Percentiles rank a stretch among this genome's conserved stretches.
phyloP scores from a whole-genome alignment of 1,140 invertebrate genomes.

The Halictus rubicundus region DNA sequence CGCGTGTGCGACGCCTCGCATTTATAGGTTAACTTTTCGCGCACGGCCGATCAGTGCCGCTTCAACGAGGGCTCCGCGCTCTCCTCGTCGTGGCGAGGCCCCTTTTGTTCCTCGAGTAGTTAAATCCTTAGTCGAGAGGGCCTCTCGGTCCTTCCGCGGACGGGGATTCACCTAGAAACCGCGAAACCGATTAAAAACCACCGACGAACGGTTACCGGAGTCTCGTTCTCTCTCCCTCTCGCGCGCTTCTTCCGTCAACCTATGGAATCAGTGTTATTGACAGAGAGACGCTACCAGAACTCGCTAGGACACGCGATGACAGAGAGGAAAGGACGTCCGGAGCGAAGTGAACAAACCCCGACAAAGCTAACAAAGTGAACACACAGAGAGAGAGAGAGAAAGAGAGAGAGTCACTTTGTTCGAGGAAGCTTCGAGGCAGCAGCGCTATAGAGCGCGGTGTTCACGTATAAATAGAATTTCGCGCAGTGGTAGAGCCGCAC shows the following conservation, averaged over 20 bases:
- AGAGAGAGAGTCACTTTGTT: conserved; percentile 50
- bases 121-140: not conserved
- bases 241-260: not conserved
- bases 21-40: conserved; percentile 54
- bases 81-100: not conserved
- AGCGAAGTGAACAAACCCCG: not conserved
- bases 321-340: not conserved
- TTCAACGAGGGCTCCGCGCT: conserved; percentile 30
- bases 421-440: conserved; percentile 33
- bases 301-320: not conserved
- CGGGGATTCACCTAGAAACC: not conserved
- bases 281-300: not conserved
- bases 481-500: conserved; percentile 22
- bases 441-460: conserved; percentile 13
- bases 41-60: conserved; percentile 47
- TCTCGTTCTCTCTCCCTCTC: not conserved
- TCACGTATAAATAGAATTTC: conserved; percentile 60
- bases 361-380: not conserved
- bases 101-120: conserved; percentile 28
- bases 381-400: no score
- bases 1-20: conserved; percentile 34
- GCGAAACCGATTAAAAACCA: not conserved
- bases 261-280: conserved; percentile 1
- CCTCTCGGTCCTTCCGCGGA: not conserved
- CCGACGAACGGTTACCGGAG: not conserved